Conservation (phyloP, 2,888 invertebrate genomes). For the Drosophila formosana region DNA sequence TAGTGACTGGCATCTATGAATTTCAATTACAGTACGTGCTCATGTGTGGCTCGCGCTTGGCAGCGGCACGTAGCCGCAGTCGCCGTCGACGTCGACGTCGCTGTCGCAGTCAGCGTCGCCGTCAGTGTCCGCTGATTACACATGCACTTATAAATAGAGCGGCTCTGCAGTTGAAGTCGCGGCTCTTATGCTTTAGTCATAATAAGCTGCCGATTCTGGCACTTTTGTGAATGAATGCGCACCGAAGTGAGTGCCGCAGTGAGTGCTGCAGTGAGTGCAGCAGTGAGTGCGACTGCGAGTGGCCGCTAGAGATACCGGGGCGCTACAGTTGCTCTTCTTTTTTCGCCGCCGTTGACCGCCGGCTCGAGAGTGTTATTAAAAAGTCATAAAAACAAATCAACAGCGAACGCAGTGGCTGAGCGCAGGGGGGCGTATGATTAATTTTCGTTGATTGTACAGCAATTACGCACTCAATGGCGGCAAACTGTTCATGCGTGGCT, state of each 20-base stretch:
- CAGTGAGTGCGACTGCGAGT: conserved; percentile 11
- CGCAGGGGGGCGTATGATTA: conserved; percentile 46
- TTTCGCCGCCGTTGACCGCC: conserved; percentile 12
- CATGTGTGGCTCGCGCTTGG: conserved; percentile 63
- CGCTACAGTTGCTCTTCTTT: conserved; percentile 6
- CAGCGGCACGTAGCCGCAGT: conserved; percentile 23
- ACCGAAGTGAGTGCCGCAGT: not conserved
- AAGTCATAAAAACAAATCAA: conserved; percentile 53
- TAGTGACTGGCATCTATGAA: conserved; percentile 70
- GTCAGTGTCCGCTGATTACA: conserved; percentile 55
- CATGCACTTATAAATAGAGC: conserved; percentile 62
- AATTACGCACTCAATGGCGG: conserved; percentile 29
- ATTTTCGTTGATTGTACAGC: conserved; percentile 53
- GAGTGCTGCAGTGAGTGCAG: conserved; percentile 10
- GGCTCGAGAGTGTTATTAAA: conserved; percentile 38
- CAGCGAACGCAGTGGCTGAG: not conserved
- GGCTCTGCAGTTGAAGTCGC: conserved; percentile 48
- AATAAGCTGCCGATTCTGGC: conserved; percentile 33
- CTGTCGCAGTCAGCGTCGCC: conserved; percentile 5
- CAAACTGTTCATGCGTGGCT: conserved; percentile 16
- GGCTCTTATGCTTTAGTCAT: conserved; percentile 38
- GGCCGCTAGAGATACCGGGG: conserved; percentile 9
- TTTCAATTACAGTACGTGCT: conserved; percentile 76
- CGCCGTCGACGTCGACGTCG: conserved; percentile 13
- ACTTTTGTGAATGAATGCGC: conserved; percentile 63